Evolutionary conservation across 2,113 vertebrate genomes (phyloP).

Genomic region (Hippocampus mohnikei): DNA sequence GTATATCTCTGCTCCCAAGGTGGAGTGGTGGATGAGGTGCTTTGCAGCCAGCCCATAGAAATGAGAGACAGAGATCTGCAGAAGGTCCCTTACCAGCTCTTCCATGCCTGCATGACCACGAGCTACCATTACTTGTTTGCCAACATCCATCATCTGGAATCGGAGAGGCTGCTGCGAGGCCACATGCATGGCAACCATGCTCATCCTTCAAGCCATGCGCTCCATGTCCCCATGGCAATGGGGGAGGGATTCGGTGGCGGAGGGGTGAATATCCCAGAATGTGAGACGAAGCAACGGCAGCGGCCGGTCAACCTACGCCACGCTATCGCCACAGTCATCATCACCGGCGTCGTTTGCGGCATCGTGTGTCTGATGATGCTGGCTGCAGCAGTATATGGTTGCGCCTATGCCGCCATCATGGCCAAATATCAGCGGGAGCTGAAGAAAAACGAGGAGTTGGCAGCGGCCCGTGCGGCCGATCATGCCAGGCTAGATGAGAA

Average conservation of each 20-base stretch:
- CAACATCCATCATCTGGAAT: conserved; percentile 69
- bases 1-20: conserved; percentile 67
- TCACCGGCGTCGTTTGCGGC: conserved; percentile 90
- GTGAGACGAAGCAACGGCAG: conserved; percentile 79
- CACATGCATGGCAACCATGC: conserved; percentile 62
- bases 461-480: conserved; percentile 37
- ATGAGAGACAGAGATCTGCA: conserved; percentile 84
- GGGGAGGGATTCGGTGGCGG: conserved; percentile 51
- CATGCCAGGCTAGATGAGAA: conserved; percentile 69
- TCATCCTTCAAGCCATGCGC: conserved; percentile 60
- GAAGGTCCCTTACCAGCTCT: conserved; percentile 88
- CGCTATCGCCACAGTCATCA: conserved; percentile 87
- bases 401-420: conserved; percentile 87
- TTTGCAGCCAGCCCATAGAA: conserved; percentile 79
- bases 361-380: conserved; percentile 95
- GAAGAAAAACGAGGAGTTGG: conserved; percentile 72
- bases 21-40: conserved; percentile 81
- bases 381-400: conserved; percentile 88
- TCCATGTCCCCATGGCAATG: conserved; percentile 56
- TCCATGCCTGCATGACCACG: conserved; percentile 78
- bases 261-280: conserved; percentile 58
- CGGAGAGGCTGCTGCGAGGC: conserved; percentile 61
- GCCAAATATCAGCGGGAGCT: conserved; percentile 82
- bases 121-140: conserved; percentile 72
- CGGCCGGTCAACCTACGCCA: conserved; percentile 83